Evolutionary conservation across 1,140 invertebrate species (phyloP), one percentile per base, ranked within the genome.

Genomic region (Neelides sp.): DNA sequence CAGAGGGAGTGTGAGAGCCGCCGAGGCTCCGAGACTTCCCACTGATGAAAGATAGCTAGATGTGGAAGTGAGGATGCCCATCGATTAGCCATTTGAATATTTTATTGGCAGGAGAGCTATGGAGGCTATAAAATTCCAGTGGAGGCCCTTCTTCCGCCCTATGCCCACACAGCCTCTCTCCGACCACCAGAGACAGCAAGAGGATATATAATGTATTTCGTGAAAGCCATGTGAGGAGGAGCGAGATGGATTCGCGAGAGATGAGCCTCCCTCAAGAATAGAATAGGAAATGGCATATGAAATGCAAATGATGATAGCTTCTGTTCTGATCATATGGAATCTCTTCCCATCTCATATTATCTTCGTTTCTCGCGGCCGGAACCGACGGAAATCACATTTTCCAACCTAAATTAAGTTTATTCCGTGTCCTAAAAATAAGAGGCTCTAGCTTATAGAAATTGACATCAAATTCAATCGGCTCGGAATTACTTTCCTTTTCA

Each of bases 41-140:
- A 10, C 8, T 34, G n/a, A 34, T 34, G 8, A 10, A n/a, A 34
- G 30, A 10, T 8, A 67, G 67, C 71, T 76, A 27, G 73, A 85
- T 83, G 85, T 77, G 83, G 83, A n/a, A n/a, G n/a, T 61, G 83
- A 87, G 22, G 47, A 44, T 44, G 39, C 48, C 35, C 53, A 55
- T 55, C 53, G 53, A 55, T 55, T 55, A 50, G 42, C 53, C 53
- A 55, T 55, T 55, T 55, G 53, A 55, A 55, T 55, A 55, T 55
- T 55, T 55, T 55, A 55, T 49, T 54, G 46, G 27, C 34, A 45
- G 26, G 8, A 32, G n/a, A n/a, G n/a, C n/a, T 7, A 32, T 32
- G 28, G n/a, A 5, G 28, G n/a, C 28, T 13, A 32, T 8, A n/a
- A 32, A 32, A 32, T 8, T 7, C 7, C 7, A 32, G 28, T 32